phyloP scores from a whole-genome alignment of 2,797 vertebrate genomes.

The Macroramphosus scolopax region DNA sequence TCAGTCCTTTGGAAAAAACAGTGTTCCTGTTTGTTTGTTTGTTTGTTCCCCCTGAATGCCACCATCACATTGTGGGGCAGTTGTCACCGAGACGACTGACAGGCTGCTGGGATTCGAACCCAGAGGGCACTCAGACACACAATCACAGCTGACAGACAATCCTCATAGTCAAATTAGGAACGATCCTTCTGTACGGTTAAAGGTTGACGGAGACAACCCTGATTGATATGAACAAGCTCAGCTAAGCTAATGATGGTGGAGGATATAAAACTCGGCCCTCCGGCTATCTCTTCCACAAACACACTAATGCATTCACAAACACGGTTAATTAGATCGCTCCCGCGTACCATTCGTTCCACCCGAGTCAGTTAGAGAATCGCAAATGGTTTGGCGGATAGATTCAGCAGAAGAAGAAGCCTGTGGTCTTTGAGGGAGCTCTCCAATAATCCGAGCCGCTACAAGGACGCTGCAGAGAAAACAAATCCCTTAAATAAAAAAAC shows the following conservation, averaged over 20 bases:
- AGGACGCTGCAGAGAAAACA: too few relatives aligned
- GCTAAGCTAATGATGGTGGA: constrained; percentile 33
- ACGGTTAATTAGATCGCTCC: constrained; percentile 21
- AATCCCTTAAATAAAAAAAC: too few relatives aligned
- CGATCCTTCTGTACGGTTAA: constrained; percentile 51
- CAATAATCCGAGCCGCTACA: too few relatives aligned
- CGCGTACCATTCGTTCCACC: constrained; percentile 21
- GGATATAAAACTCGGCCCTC: not conserved
- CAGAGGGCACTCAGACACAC: constrained; percentile 37
- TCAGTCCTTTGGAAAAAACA: constrained; percentile 41
- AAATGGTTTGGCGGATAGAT: constrained; percentile 3
- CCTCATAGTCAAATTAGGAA: constrained; percentile 63
- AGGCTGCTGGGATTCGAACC: constrained; percentile 31
- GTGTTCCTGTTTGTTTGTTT: constrained; percentile 43
- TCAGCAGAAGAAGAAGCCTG: not conserved
- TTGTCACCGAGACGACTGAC: constrained; percentile 45
- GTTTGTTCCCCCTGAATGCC: constrained; percentile 60
- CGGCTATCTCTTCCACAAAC: constrained; percentile 5
- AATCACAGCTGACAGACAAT: constrained; percentile 32
- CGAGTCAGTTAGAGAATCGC: constrained; percentile 3
- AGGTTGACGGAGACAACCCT: constrained; percentile 42
- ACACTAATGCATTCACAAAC: constrained; percentile 26
- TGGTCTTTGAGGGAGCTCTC: not conserved
- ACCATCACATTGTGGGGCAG: constrained; percentile 50
- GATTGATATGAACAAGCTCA: constrained; percentile 43